Evolutionary conservation across 1,140 invertebrate species (phyloP), one percentile per base, ranked within the genome.

Genomic region (Heliothis subflexa): DNA sequence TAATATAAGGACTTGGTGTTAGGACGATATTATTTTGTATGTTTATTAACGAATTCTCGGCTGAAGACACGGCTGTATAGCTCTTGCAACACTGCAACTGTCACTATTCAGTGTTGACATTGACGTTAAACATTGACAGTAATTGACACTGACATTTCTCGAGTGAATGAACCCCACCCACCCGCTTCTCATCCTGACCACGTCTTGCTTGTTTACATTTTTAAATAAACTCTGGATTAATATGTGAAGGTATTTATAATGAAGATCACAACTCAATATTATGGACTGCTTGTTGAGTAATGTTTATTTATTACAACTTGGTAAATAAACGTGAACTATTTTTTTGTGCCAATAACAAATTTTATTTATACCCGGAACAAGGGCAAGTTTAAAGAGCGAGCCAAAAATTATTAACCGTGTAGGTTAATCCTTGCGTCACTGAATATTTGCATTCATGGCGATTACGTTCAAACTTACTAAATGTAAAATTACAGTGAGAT

Each of bases 361-460:
- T 10, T 47, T 21, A 40, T 74, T 45, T n/a, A 18, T 61, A 59
- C 21, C 55, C 7, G 16, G 47, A n/a, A 54, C 47, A 75, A 62
- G 73, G 57, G 49, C 64, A 64, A 75, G 57, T 7, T 9, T 64
- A 54, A 18, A 33, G 13, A 54, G 13, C 21, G 47, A 50, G 73
- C 73, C 73, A 62, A 75, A 54, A 52, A 52, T 75, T 49, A 75
- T 18, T 75, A 72, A 74, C 71, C 18, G 40, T 16, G 40, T 12
- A 28, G 28, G 11, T 28, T 33, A 40, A 52, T 64, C 7, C 57
- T 61, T 59, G 45, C 21, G 50, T 72, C 70, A n/a, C 50, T 72
- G 28, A 45, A 28, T 40, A 57, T 12, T 72, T 55, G 25, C 55
- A n/a, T 57, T 57, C 28, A n/a, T 73, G 11, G 18, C 11, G 47